Evolutionary conservation across 2,797 vertebrate genomes (phyloP).

Genomic region (Cossypha polioptera): DNA sequence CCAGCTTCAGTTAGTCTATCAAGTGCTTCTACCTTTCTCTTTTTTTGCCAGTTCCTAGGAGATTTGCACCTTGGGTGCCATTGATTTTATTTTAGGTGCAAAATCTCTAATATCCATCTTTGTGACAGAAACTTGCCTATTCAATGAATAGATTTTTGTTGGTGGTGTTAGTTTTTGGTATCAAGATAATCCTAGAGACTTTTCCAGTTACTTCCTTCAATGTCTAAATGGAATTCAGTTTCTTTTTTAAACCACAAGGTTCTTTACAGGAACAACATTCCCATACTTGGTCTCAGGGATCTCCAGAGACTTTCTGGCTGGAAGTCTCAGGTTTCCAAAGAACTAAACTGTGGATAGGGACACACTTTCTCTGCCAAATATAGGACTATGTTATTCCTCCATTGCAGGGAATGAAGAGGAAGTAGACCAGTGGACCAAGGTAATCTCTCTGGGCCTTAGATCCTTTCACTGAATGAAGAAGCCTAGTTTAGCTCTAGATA

Average conservation of each 20-base stretch:
- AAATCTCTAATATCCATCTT: background rate
- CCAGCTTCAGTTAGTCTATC: background rate
- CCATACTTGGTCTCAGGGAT: background rate
- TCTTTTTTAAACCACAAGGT: background rate
- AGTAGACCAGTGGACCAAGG: background rate
- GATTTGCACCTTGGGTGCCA: background rate
- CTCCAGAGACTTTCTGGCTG: background rate
- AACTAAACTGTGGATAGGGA: background rate
- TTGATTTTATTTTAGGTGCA: background rate
- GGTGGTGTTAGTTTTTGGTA: background rate
- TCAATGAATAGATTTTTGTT: background rate
- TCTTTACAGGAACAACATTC: background rate
- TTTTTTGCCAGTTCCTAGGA: background rate
- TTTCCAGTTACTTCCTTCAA: background rate
- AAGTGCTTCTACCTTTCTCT: background rate
- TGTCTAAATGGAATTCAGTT: background rate
- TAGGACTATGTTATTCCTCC: background rate
- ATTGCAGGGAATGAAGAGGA: background rate
- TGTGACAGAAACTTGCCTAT: background rate
- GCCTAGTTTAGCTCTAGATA: background rate
- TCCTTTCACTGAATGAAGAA: background rate
- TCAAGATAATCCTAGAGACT: background rate
- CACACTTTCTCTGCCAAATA: background rate
- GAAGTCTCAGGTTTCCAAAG: background rate
- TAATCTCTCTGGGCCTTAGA: background rate